Evolutionary conservation across 2,797 vertebrate genomes (phyloP).

Genomic region (Psittacula derbiana): DNA sequence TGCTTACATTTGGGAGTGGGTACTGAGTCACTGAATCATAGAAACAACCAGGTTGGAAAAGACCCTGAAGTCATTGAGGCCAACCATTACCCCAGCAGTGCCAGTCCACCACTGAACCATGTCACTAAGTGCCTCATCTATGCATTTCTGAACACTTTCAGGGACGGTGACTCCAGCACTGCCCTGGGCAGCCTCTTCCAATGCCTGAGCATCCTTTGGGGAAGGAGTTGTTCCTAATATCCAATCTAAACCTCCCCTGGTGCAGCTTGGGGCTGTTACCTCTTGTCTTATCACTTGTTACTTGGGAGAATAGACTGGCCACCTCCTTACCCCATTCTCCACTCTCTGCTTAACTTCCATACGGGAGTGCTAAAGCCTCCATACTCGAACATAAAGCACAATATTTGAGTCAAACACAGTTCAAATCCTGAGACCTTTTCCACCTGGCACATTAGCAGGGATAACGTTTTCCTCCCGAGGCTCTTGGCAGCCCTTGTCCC

Average conservation of each 20-base stretch:
- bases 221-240: not conserved
- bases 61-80: not conserved
- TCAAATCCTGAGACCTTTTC: not conserved
- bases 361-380: not conserved
- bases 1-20: accelerated
- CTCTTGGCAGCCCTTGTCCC: no score
- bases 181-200: not conserved
- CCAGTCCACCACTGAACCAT: not conserved
- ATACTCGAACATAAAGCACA: accelerated
- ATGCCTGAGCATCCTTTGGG: not conserved
- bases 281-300: not conserved
- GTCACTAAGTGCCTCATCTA: not conserved
- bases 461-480: accelerated
- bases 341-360: not conserved
- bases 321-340: not conserved
- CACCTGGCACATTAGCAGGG: accelerated
- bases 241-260: not conserved
- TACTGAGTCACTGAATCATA: not conserved
- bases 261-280: not conserved
- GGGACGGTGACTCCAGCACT: not conserved
- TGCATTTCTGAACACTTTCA: not conserved
- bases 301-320: not conserved
- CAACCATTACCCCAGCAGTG: not conserved
- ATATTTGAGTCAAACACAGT: not conserved
- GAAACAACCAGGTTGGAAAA: not conserved